Percentiles rank a stretch among this genome's conserved stretches.
phyloP scores from a whole-genome alignment of 2,113 vertebrate species.

The Mesocricetus auratus region DNA sequence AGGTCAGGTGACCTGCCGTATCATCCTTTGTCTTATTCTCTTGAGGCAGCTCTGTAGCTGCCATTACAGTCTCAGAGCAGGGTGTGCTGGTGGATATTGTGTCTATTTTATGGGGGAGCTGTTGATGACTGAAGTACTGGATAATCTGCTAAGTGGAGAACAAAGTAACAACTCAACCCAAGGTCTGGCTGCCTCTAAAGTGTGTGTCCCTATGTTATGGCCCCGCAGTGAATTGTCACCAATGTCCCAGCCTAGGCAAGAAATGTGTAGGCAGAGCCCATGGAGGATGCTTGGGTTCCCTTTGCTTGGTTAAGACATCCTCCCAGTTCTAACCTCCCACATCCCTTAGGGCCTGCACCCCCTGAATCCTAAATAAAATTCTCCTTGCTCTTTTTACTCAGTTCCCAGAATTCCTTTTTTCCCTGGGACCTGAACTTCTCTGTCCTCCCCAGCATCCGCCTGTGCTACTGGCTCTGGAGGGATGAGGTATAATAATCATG shows the following conservation, averaged over 20 bases:
- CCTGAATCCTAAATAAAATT: neutral
- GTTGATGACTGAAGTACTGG: neutral
- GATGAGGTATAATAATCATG: rapidly evolving
- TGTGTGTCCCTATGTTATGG: rapidly evolving
- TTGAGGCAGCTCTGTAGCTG: neutral
- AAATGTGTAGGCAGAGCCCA: neutral
- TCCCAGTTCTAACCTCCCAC: neutral
- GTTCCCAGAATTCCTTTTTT: neutral
- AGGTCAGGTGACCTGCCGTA: neutral
- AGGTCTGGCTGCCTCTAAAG: neutral
- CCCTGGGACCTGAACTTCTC: neutral
- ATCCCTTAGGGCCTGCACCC: neutral
- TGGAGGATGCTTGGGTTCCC: neutral
- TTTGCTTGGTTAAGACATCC: neutral
- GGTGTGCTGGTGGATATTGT: neutral
- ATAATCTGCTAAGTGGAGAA: neutral
- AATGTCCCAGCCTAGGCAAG: neutral
- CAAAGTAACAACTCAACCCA: neutral
- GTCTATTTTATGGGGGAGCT: neutral
- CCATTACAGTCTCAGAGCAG: neutral
- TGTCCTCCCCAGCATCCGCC: neutral
- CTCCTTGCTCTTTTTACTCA: neutral
- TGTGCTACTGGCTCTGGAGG: neutral
- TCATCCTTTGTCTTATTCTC: neutral
- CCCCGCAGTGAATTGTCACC: neutral